Evolutionary conservation across 2,888 invertebrate species (phyloP), one percentile per base, ranked within the genome.

Genomic region (Callinectes sapidus): DNA sequence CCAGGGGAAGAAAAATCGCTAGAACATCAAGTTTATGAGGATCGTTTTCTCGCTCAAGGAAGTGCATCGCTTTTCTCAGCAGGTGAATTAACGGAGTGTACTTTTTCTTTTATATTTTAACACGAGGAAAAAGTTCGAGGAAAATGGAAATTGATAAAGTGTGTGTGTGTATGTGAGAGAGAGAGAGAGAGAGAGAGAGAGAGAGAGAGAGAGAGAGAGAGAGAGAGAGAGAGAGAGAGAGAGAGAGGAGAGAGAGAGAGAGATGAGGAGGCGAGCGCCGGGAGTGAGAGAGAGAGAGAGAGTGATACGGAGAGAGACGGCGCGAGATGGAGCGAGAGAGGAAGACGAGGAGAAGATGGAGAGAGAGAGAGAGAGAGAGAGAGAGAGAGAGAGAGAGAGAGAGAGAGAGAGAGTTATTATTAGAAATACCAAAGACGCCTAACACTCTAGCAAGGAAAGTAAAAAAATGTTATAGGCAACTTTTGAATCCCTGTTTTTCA

Each of bases 161-260:
- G 86, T 86, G 86, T 86, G 86, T 86, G 39, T 39, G 86, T 86
- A 8, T 87, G 39, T 87, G 3, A n/a, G n/a, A n/a, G n/a, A n/a
- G n/a, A n/a, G n/a, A n/a, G n/a, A n/a, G n/a, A n/a, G n/a, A n/a
- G n/a, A n/a, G n/a, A n/a, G n/a, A n/a, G n/a, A n/a, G n/a, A n/a
- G n/a, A n/a, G n/a, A n/a, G n/a, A n/a, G n/a, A n/a, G n/a, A n/a
- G n/a, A n/a, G n/a, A n/a, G n/a, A n/a, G n/a, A n/a, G n/a, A n/a
- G n/a, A n/a, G n/a, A n/a, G n/a, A n/a, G n/a, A n/a, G n/a, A n/a
- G n/a, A n/a, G n/a, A n/a, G n/a, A n/a, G n/a, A n/a, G n/a, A n/a
- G n/a, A n/a, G n/a, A n/a, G n/a, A n/a, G n/a, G n/a, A n/a, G n/a
- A n/a, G n/a, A n/a, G n/a, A n/a, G n/a, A n/a, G n/a, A n/a, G n/a